Conservation (phyloP, 2,113 vertebrate genomes). For the Muscicapa adusta region DNA sequence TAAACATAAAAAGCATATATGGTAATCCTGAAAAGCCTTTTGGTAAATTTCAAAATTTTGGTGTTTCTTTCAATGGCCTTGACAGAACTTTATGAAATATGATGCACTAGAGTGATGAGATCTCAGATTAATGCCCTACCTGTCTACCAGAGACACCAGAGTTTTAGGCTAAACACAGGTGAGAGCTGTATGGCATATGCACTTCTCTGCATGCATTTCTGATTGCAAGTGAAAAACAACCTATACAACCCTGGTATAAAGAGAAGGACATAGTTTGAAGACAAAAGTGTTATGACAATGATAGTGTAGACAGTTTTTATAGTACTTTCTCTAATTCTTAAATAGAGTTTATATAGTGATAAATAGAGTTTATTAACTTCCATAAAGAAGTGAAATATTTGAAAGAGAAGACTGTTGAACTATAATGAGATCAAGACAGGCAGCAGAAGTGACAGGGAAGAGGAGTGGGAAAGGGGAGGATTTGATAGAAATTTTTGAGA, state of each 20-base stretch:
- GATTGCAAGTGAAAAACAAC: not conserved
- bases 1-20: not conserved
- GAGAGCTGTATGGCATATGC: not conserved
- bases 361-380: not conserved
- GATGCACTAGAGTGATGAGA: not conserved
- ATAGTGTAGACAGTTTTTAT: not conserved
- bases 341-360: not conserved
- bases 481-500: not conserved
- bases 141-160: not conserved
- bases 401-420: not conserved
- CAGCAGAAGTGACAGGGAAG: not conserved
- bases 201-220: not conserved
- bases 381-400: not conserved
- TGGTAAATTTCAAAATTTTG: not conserved
- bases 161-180: not conserved
- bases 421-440: not conserved
- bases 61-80: not conserved
- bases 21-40: not conserved
- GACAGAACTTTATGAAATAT: not conserved
- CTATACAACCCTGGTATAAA: not conserved
- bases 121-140: not conserved
- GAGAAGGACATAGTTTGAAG: not conserved
- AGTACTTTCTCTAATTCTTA: not conserved
- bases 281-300: not conserved
- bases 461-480: rapidly evolving